phyloP scores from a whole-genome alignment of 2,888 invertebrate genomes.

The Iselma pallidipennis region DNA sequence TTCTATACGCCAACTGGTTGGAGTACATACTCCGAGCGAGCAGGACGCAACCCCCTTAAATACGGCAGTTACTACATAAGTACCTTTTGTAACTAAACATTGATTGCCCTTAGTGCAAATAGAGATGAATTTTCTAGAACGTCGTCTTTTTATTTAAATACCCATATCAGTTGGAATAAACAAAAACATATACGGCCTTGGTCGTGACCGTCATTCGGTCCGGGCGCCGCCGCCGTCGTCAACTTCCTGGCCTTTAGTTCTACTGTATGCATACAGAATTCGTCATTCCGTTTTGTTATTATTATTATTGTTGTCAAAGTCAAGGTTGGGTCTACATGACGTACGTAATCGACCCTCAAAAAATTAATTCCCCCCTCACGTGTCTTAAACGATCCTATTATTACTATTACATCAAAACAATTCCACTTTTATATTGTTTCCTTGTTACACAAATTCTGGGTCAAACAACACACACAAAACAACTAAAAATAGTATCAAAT shows the following conservation, averaged over 20 bases:
- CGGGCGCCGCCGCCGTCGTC: constrained; percentile 8
- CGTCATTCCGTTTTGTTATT: neutral
- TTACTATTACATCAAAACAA: neutral
- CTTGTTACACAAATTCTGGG: neutral
- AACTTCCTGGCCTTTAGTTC: neutral
- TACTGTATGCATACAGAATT: neutral
- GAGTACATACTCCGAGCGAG: too few species aligned
- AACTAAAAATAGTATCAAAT: neutral
- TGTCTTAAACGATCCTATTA: too few species aligned
- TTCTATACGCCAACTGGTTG: too few species aligned
- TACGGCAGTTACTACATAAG: too few species aligned
- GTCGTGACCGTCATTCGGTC: constrained; percentile 20
- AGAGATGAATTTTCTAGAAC: too few species aligned
- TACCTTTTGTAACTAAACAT: too few species aligned
- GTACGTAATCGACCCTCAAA: neutral
- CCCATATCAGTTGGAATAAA: neutral
- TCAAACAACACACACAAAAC: neutral
- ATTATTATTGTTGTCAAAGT: constrained; percentile 10
- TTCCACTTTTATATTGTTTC: neutral
- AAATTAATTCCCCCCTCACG: too few species aligned
- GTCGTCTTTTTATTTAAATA: too few species aligned
- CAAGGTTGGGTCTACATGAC: constrained; percentile 5
- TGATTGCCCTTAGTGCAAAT: too few species aligned
- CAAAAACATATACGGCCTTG: constrained; percentile 10
- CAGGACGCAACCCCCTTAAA: too few species aligned